phyloP scores from a whole-genome alignment of 2,888 invertebrate genomes.

The Liopterus haemorrhoidalis region DNA sequence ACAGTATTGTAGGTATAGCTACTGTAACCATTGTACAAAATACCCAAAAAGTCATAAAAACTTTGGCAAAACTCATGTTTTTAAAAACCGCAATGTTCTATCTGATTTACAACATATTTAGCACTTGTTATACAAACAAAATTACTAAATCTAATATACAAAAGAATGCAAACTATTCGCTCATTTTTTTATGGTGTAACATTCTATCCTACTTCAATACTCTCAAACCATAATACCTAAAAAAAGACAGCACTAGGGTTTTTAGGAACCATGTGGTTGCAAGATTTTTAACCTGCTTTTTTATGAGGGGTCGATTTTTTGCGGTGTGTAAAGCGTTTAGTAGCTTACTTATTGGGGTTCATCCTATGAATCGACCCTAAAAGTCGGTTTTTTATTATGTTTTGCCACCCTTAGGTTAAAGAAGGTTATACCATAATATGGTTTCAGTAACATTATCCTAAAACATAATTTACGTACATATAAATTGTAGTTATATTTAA shows the following conservation, averaged over 20 bases:
- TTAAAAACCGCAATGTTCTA: conserved; percentile 1
- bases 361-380: conserved; percentile 30
- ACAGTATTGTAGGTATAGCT: too few species aligned
- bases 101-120: not conserved
- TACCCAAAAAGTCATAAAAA: conserved; percentile 1
- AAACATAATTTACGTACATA: not conserved
- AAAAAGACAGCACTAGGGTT: not conserved
- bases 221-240: not conserved
- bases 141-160: not conserved
- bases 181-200: not conserved
- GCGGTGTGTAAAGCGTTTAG: conserved; percentile 43
- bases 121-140: not conserved
- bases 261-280: not conserved
- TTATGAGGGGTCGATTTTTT: conserved; percentile 35
- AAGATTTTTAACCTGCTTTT: conserved; percentile 17
- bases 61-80: not conserved
- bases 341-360: conserved; percentile 40
- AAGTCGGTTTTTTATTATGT: conserved; percentile 39
- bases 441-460: too few species aligned
- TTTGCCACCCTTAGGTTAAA: conserved; percentile 35
- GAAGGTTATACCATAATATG: too few species aligned
- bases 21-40: not conserved
- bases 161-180: too few species aligned
- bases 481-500: not conserved
- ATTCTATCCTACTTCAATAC: not conserved